Conservation (phyloP, 1,140 invertebrate genomes). For the Hyles vespertilio region DNA sequence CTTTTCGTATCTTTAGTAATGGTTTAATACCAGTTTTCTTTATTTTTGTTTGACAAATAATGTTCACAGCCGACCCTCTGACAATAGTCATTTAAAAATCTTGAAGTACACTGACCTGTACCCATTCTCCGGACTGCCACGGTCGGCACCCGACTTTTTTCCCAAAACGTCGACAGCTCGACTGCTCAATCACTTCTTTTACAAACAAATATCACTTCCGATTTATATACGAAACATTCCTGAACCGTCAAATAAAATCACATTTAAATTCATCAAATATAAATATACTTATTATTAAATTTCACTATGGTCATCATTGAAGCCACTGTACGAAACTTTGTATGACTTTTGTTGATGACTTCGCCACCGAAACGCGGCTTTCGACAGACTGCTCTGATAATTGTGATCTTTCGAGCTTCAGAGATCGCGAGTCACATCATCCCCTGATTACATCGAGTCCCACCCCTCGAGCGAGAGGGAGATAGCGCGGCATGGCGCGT, state of each 20-base stretch:
- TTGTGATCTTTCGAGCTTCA: slow-evolving; percentile 74
- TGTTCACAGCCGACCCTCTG: too few species aligned
- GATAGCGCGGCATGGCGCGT: slow-evolving; percentile 20
- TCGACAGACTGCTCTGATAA: slow-evolving; percentile 73
- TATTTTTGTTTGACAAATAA: too few species aligned
- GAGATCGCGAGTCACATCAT: slow-evolving; percentile 75
- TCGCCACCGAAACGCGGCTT: slow-evolving; percentile 64
- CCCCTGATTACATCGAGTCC: slow-evolving; percentile 73
- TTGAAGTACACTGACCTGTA: slow-evolving; percentile 54
- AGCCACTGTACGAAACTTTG: slow-evolving; percentile 25
- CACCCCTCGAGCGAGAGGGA: slow-evolving; percentile 60
- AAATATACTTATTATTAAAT: too few species aligned
- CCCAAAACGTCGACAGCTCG: slow-evolving; percentile 74
- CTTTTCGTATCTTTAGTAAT: too few species aligned
- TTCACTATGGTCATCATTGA: not conserved
- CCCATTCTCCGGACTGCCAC: slow-evolving; percentile 74
- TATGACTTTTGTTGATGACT: slow-evolving; percentile 60
- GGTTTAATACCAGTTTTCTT: too few species aligned
- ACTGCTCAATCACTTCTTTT: slow-evolving; percentile 21
- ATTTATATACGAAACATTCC: slow-evolving; percentile 1
- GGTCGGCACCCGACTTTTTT: slow-evolving; percentile 70
- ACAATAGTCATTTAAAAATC: not conserved
- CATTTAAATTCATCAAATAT: slow-evolving; percentile 3
- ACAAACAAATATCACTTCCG: not conserved
- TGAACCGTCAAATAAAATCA: not conserved